Conservation (phyloP, 2,113 vertebrate genomes). For the Eptesicus fuscus region DNA sequence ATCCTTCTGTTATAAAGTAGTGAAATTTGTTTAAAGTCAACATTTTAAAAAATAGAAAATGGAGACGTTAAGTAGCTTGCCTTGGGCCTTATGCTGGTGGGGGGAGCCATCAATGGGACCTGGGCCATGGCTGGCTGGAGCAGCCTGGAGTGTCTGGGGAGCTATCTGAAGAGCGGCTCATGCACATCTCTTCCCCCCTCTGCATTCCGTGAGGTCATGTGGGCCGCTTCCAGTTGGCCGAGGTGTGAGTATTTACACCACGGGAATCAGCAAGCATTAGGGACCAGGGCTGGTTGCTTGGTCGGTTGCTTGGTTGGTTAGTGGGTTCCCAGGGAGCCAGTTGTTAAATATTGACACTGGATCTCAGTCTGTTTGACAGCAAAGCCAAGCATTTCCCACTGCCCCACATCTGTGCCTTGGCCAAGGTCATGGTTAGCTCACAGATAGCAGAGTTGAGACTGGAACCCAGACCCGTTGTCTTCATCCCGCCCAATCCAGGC, state of each 20-base stretch:
- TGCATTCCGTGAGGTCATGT: neutral
- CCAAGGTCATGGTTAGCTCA: neutral
- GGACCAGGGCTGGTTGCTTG: neutral
- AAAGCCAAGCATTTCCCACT: neutral
- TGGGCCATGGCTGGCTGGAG: neutral
- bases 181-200: neutral
- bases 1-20: neutral
- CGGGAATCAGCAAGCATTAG: neutral
- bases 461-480: neutral
- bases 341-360: neutral
- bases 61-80: neutral
- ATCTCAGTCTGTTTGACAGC: neutral
- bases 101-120: neutral
- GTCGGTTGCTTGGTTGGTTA: neutral
- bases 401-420: neutral
- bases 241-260: neutral
- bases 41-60: neutral
- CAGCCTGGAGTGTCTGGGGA: neutral
- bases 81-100: neutral
- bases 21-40: neutral
- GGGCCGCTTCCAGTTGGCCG: neutral
- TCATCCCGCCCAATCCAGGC: neutral
- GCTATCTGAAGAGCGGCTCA: neutral
- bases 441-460: neutral
- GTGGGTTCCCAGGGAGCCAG: neutral